A percentile compares a stretch with the other conserved stretches of the same genome.
Evolutionary conservation across 2,888 invertebrate species (phyloP).

Genomic region (Polydrusus pterygomalis): DNA sequence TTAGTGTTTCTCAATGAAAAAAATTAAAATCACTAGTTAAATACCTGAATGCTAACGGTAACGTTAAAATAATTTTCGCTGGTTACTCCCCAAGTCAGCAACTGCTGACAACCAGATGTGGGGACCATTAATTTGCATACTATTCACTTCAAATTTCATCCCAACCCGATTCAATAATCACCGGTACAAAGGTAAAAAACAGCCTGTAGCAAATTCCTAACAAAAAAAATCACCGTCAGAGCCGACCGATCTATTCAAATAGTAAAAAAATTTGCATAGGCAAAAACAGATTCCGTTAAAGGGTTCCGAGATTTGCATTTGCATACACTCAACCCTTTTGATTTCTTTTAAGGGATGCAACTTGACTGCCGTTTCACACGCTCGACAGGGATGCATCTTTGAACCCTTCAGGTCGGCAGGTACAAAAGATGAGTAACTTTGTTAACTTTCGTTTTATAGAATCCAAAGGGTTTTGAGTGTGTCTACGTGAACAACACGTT

Average conservation of each 20-base stretch:
- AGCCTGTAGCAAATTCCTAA: conserved; percentile 43
- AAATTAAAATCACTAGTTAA: too few relatives aligned
- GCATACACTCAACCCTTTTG: conserved; percentile 51
- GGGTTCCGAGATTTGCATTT: conserved; percentile 47
- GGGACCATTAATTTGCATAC: conserved; percentile 45
- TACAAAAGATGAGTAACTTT: conserved; percentile 54
- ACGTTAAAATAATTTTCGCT: too few relatives aligned
- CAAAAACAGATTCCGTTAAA: conserved; percentile 45
- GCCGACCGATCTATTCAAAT: conserved; percentile 32
- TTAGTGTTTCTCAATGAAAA: too few relatives aligned
- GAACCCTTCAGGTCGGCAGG: conserved; percentile 39
- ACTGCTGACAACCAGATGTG: conserved; percentile 11
- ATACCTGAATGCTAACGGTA: too few relatives aligned
- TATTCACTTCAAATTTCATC: conserved; percentile 32
- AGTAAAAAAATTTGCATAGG: conserved; percentile 52
- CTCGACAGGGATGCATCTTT: conserved; percentile 48
- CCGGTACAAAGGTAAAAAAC: conserved; percentile 41
- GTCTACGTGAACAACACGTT: conserved; percentile 3
- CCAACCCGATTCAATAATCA: conserved; percentile 24
- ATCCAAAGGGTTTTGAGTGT: conserved; percentile 38
- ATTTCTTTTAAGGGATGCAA: conserved; percentile 47
- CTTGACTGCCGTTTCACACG: conserved; percentile 56
- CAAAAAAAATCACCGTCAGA: conserved; percentile 42
- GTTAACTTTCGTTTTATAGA: conserved; percentile 48
- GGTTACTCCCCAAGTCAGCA: background rate